phyloP scores from a whole-genome alignment of 2,888 invertebrate species.

The Dichetophora obliterata region DNA sequence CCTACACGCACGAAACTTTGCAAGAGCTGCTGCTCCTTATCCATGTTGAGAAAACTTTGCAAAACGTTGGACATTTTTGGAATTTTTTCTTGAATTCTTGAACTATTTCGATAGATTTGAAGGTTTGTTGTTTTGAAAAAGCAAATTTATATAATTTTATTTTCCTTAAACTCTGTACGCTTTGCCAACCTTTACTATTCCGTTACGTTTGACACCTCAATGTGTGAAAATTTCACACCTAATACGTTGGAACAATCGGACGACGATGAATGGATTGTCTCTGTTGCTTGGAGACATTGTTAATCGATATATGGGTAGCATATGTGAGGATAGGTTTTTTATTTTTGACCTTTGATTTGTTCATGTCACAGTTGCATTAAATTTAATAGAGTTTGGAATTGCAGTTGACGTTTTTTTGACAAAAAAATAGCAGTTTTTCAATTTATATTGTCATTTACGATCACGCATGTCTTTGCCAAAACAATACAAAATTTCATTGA shows the following conservation, averaged over 20 bases:
- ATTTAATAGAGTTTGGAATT: not conserved
- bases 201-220: constrained; percentile 19
- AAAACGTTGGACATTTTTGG: constrained; percentile 69
- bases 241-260: constrained; percentile 48
- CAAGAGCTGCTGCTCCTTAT: constrained; percentile 80
- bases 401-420: no score
- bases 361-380: not conserved
- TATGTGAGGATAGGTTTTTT: not conserved
- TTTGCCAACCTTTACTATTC: not conserved
- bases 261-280: constrained; percentile 49
- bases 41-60: constrained; percentile 76
- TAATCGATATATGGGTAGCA: constrained; percentile 34
- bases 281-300: constrained; percentile 57
- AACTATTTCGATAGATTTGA: not conserved
- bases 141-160: no score
- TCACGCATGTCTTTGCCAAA: no score
- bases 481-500: no score
- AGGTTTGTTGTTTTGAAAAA: no score
- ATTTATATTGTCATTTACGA: no score
- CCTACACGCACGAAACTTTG: constrained; percentile 85
- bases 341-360: constrained; percentile 15
- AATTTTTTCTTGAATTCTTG: not conserved
- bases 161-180: not conserved
- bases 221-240: constrained; percentile 57
- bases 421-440: no score